Evolutionary conservation across 1,140 invertebrate genomes (phyloP).

Genomic region (Meteorus sp.): DNA sequence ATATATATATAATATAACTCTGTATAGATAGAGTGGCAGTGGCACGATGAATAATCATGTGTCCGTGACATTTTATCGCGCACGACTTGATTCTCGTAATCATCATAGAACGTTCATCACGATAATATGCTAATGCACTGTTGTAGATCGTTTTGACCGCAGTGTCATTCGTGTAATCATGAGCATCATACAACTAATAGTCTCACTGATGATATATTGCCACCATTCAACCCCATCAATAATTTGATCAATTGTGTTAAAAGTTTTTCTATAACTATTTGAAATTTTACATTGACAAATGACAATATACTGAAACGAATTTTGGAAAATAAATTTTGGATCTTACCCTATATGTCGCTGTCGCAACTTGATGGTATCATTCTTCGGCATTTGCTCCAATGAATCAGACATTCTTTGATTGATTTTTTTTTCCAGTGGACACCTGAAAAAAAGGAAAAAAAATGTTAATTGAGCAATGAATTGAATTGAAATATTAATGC

Average conservation of each 20-base stretch:
- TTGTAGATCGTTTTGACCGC: slow-evolving; percentile 38
- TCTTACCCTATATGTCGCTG: slow-evolving; percentile 81
- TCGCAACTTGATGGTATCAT: slow-evolving; percentile 75
- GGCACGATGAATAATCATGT: slow-evolving; percentile 34
- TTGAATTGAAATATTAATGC: too few species aligned
- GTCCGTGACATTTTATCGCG: slow-evolving; percentile 39
- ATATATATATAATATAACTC: background rate
- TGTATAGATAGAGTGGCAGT: background rate
- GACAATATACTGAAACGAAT: too few species aligned
- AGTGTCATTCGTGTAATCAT: slow-evolving; percentile 38
- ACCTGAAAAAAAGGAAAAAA: slow-evolving; percentile 7
- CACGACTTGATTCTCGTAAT: slow-evolving; percentile 28
- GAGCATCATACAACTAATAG: slow-evolving; percentile 37
- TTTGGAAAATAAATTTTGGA: slow-evolving; percentile 18
- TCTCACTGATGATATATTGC: background rate
- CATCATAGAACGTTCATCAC: slow-evolving; percentile 12
- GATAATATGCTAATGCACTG: slow-evolving; percentile 44
- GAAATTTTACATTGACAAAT: background rate
- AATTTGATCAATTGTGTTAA: too few species aligned
- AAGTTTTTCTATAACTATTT: too few species aligned
- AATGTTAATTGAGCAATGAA: slow-evolving; percentile 12
- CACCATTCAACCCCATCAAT: background rate
- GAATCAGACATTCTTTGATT: slow-evolving; percentile 45
- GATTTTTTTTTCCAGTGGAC: background rate
- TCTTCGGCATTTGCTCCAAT: slow-evolving; percentile 72